These are phyloP conservation scores for Microtus oregoni DNA, from an alignment of 2,113 vertebrate species.

Conservation along the genomic window DNA sequence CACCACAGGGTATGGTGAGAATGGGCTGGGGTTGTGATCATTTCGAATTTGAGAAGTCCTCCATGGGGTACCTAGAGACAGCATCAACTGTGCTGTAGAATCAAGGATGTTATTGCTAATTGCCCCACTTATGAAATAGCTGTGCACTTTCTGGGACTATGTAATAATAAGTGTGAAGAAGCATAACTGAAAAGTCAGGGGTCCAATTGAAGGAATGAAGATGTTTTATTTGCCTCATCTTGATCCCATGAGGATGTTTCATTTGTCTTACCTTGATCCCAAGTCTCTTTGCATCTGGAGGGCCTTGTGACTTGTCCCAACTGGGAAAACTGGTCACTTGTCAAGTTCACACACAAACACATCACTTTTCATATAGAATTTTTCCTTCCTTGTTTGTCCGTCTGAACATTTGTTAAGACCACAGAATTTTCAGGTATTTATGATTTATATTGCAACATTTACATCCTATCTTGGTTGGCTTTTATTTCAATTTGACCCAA, in stretches of 20 bases:
- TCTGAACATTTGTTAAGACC: too few species aligned
- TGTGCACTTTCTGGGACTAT: neutral
- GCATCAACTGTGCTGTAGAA: neutral
- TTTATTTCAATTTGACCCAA: too few species aligned
- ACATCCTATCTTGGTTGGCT: too few species aligned
- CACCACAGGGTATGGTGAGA: neutral
- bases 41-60: neutral
- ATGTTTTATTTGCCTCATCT: neutral
- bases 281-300: neutral
- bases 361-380: neutral
- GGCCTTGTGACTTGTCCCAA: neutral
- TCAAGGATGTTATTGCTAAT: neutral
- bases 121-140: neutral
- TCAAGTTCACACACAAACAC: neutral
- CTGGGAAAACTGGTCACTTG: neutral
- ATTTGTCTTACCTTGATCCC: neutral
- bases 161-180: neutral
- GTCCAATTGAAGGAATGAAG: fast-evolving
- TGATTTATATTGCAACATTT: too few species aligned
- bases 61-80: too few species aligned
- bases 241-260: neutral
- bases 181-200: neutral
- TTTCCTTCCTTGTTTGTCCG: neutral
- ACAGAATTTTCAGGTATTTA: too few species aligned
- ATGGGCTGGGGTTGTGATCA: neutral